Conservation (phyloP, 2,113 vertebrate genomes). For the Salvelinus fontinalis region DNA sequence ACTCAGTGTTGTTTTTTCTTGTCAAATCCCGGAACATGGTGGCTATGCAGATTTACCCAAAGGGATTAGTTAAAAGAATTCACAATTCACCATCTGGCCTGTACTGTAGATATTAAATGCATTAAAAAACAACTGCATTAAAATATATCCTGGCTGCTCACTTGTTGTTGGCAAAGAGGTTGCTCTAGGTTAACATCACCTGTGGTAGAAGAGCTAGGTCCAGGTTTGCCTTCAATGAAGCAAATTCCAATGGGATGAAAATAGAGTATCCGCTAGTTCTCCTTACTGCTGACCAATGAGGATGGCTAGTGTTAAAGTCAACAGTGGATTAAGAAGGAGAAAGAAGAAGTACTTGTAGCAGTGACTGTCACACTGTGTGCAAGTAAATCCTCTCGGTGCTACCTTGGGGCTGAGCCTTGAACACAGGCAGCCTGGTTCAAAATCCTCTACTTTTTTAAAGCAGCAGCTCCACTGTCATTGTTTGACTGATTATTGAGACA, state of each 20-base stretch:
- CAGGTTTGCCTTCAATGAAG: neutral
- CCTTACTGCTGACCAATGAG: slow-evolving; percentile 8
- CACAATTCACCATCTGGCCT: slow-evolving; percentile 28
- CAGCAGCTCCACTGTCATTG: no score
- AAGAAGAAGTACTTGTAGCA: slow-evolving; percentile 3
- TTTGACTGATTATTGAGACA: no score
- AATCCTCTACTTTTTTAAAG: no score
- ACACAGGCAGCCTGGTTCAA: slow-evolving; percentile 2
- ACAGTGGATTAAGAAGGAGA: slow-evolving; percentile 26
- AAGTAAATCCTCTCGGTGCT: slow-evolving; percentile 32
- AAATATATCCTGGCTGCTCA: no score
- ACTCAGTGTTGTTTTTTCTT: slow-evolving; percentile 12
- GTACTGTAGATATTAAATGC: slow-evolving; percentile 16
- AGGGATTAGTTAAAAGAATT: slow-evolving; percentile 36
- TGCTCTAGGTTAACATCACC: slow-evolving; percentile 1
- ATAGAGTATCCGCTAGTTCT: neutral
- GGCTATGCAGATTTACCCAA: slow-evolving; percentile 32
- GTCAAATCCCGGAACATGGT: neutral
- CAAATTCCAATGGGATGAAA: neutral
- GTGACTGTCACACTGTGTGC: neutral
- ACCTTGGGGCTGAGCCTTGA: slow-evolving; percentile 13
- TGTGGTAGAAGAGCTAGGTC: neutral
- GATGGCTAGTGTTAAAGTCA: slow-evolving; percentile 15
- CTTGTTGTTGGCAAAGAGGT: no score
- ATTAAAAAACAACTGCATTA: neutral